Evolutionary conservation across 2,888 invertebrate species (phyloP).

Genomic region (Hydropsyche betteni): DNA sequence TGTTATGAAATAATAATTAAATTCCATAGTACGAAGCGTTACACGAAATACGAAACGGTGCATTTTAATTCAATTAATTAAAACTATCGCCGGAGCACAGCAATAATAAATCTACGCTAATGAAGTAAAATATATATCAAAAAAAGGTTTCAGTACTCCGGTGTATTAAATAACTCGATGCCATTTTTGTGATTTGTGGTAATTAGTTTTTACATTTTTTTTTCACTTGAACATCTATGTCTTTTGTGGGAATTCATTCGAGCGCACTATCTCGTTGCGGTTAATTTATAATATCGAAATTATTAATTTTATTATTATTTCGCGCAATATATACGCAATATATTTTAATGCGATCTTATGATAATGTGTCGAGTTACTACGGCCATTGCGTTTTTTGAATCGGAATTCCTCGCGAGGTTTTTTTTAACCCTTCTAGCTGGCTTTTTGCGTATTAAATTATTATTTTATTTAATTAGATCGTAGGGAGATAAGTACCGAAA

Average conservation of each 20-base stretch:
- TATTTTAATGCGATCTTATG: too few relatives aligned
- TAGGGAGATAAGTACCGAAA: too few relatives aligned
- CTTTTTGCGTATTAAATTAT: too few relatives aligned
- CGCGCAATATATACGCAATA: too few relatives aligned
- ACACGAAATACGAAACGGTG: not conserved
- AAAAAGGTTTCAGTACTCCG: not conserved
- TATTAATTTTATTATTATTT: slow-evolving; percentile 22
- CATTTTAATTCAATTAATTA: slow-evolving; percentile 22
- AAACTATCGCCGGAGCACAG: slow-evolving; percentile 2
- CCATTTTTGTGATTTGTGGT: slow-evolving; percentile 29
- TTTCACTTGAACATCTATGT: not conserved
- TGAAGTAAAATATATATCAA: slow-evolving; percentile 25
- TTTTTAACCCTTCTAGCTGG: too few relatives aligned
- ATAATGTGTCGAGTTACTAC: too few relatives aligned
- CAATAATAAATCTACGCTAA: slow-evolving; percentile 18
- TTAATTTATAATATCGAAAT: not conserved
- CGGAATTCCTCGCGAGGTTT: too few relatives aligned
- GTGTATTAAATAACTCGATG: slow-evolving; percentile 14
- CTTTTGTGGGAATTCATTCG: slow-evolving; percentile 16
- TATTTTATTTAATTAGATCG: too few relatives aligned
- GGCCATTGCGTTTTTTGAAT: too few relatives aligned
- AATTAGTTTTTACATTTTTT: slow-evolving; percentile 17
- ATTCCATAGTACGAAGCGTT: too few relatives aligned
- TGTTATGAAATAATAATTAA: not conserved
- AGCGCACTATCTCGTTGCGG: slow-evolving; percentile 8